A percentile compares a stretch with the other conserved stretches of the same genome.
These are phyloP conservation scores for Mirounga angustirostris DNA, from an alignment of 2,113 vertebrate genomes.

Conservation along the genomic window DNA sequence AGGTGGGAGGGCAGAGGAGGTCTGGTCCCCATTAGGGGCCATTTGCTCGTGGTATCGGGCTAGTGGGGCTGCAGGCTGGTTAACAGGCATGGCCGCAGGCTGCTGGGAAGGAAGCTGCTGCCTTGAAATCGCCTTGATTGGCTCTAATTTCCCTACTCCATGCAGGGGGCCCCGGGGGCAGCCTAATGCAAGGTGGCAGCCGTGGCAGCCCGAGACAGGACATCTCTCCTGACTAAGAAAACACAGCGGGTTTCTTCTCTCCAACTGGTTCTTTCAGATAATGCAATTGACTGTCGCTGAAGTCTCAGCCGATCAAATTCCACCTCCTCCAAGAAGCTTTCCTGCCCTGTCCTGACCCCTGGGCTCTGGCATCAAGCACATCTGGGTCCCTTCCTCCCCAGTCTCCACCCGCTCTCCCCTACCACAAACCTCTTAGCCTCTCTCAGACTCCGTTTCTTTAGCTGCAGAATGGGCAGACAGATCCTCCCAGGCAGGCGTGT, in stretches of 20 bases:
- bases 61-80: conserved; percentile 44
- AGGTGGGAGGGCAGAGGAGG: conserved; percentile 63
- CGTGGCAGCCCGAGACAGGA: conserved; percentile 55
- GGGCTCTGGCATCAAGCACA: not conserved
- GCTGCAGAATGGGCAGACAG: not conserved
- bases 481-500: not conserved
- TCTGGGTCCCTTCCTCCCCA: not conserved
- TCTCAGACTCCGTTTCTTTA: not conserved
- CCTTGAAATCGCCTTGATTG: conserved; percentile 83
- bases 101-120: conserved; percentile 64
- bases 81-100: conserved; percentile 76
- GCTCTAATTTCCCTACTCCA: conserved; percentile 80
- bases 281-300: not conserved
- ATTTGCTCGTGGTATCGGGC: conserved; percentile 80
- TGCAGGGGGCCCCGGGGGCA: conserved; percentile 1
- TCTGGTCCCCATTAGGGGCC: conserved; percentile 83
- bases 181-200: conserved; percentile 78
- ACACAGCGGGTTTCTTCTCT: not conserved
- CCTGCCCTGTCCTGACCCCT: not conserved
- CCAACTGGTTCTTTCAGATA: not conserved
- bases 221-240: conserved; percentile 10
- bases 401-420: not conserved
- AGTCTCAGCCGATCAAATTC: not conserved
- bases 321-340: conserved; percentile 47
- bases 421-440: not conserved